phyloP scores from a whole-genome alignment of 1,140 invertebrate genomes.

The Sipha flava region DNA sequence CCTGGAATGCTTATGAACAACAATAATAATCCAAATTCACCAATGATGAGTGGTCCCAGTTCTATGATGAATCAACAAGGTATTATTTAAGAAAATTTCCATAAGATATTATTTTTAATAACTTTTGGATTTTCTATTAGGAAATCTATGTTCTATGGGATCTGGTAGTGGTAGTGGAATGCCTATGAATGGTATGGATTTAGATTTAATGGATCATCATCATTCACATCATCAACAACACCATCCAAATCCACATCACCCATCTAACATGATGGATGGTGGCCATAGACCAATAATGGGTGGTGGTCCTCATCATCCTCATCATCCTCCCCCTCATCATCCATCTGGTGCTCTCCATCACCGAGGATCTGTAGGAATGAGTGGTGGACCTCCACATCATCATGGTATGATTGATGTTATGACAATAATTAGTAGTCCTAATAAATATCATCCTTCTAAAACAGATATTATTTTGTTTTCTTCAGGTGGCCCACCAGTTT shows the following conservation, averaged over 20 bases:
- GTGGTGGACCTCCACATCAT: constrained; percentile 46
- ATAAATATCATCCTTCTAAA: constrained; percentile 45
- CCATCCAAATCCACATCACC: neutral
- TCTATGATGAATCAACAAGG: constrained; percentile 19
- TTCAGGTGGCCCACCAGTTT: constrained; percentile 38
- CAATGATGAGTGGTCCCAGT: constrained; percentile 8
- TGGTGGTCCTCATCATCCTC: neutral
- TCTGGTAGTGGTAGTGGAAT: constrained; percentile 21
- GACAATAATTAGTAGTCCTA: constrained; percentile 47
- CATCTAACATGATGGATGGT: constrained; percentile 12
- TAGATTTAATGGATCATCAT: constrained; percentile 23
- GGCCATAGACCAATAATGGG: constrained; percentile 17
- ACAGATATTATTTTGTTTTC: neutral
- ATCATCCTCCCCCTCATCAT: constrained; percentile 20
- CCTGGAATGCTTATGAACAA: constrained; percentile 12
- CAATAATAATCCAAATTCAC: neutral
- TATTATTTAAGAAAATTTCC: neutral
- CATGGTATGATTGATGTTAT: constrained; percentile 38
- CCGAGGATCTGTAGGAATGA: constrained; percentile 47
- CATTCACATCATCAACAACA: neutral
- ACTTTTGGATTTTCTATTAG: neutral
- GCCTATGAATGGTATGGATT: constrained; percentile 22
- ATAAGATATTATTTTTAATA: neutral
- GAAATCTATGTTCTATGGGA: constrained; percentile 21
- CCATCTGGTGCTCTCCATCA: constrained; percentile 5